phyloP scores from a whole-genome alignment of 2,113 vertebrate genomes.

The Pholis gunnellus region DNA sequence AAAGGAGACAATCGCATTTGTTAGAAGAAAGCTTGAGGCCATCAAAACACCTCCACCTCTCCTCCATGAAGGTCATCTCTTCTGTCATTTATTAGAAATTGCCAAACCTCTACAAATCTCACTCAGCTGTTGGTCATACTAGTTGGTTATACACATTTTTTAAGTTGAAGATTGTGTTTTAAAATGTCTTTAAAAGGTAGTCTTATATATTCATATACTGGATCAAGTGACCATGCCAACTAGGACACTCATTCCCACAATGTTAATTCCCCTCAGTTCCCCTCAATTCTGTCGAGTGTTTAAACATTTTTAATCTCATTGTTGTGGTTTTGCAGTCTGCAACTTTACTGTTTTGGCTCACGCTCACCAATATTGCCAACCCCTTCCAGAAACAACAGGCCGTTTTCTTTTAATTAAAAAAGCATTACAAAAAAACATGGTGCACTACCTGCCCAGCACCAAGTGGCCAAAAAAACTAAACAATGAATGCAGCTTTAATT shows the following conservation, averaged over 20 bases:
- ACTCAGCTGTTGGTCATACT: neutral
- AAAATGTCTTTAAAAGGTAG: neutral
- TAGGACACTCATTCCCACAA: neutral
- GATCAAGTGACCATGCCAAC: neutral
- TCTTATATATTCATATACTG: neutral
- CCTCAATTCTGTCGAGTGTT: neutral
- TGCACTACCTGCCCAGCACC: neutral
- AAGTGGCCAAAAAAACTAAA: neutral
- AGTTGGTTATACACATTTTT: neutral
- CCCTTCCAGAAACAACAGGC: neutral
- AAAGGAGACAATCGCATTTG: slow-evolving; percentile 24
- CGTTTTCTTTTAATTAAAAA: neutral
- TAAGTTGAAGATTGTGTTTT: neutral
- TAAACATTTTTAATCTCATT: neutral
- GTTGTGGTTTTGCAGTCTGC: neutral
- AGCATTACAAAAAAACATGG: neutral
- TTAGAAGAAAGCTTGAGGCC: slow-evolving; percentile 22
- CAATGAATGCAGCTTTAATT: neutral
- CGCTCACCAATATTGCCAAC: neutral
- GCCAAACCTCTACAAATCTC: neutral
- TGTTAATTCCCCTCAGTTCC: neutral
- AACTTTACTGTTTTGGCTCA: neutral
- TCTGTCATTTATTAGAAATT: neutral
- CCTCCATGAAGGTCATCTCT: slow-evolving; percentile 6
- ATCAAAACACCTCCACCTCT: neutral